phyloP scores from a whole-genome alignment of 2,113 vertebrate species.

The Pungitius pungitius region DNA sequence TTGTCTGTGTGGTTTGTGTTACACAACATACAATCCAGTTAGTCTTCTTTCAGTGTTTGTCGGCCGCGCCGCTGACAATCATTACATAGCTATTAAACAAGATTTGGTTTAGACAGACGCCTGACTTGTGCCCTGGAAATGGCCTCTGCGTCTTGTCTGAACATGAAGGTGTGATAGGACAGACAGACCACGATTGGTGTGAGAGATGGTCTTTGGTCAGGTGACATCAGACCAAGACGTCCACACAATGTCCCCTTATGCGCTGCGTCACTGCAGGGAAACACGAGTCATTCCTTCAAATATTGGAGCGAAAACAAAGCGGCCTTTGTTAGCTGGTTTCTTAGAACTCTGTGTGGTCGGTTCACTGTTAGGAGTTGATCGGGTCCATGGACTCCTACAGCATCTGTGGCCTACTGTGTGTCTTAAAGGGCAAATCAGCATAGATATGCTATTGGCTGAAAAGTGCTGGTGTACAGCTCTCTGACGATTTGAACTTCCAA shows the following conservation, averaged over 20 bases:
- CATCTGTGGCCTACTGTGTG: neutral
- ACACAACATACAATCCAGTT: slow-evolving; percentile 45
- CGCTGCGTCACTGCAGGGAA: neutral
- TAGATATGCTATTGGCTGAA: neutral
- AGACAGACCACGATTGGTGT: neutral
- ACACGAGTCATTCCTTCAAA: slow-evolving; percentile 9
- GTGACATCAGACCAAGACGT: slow-evolving; percentile 15
- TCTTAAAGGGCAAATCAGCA: neutral
- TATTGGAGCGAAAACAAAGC: slow-evolving; percentile 19
- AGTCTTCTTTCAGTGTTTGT: slow-evolving; percentile 35
- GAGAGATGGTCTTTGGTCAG: slow-evolving; percentile 1
- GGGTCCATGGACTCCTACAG: neutral
- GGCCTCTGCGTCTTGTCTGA: neutral
- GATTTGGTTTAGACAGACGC: neutral
- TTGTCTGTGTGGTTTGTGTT: slow-evolving; percentile 18
- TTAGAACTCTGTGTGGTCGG: neutral
- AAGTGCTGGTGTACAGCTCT: neutral
- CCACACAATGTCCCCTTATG: slow-evolving; percentile 13
- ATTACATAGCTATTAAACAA: slow-evolving; percentile 1
- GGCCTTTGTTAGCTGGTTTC: slow-evolving; percentile 20
- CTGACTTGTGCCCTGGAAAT: neutral
- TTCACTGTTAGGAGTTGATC: neutral
- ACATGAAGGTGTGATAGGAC: slow-evolving; percentile 21
- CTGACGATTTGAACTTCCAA: neutral
- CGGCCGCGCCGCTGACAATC: neutral